Conservation (phyloP, 2,888 invertebrate species). For the Eudemis profundana region DNA sequence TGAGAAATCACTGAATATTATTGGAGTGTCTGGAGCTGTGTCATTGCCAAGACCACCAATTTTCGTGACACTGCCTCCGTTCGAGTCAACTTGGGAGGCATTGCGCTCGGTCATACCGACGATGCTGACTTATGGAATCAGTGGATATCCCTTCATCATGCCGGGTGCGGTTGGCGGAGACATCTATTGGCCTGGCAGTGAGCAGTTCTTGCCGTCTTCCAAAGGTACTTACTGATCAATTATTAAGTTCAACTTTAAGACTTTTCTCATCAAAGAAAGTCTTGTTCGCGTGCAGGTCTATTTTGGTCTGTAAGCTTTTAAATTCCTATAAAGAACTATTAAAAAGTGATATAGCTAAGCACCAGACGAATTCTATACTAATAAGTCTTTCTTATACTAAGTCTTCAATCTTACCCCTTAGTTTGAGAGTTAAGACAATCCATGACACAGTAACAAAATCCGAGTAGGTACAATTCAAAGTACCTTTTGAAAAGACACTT, state of each 20-base stretch:
- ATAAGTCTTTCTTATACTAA: too few species aligned
- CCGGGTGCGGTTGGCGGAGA: conserved; percentile 98
- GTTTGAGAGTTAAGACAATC: too few species aligned
- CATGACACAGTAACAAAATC: too few species aligned
- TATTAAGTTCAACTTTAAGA: too few species aligned
- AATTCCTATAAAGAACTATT: too few species aligned
- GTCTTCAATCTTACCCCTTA: too few species aligned
- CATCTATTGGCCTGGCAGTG: conserved; percentile 86
- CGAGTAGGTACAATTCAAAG: too few species aligned
- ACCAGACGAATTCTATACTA: too few species aligned
- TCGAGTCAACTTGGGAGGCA: conserved; percentile 95
- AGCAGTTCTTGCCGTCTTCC: conserved; percentile 83
- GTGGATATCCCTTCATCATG: conserved; percentile 96
- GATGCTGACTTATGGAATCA: conserved; percentile 93
- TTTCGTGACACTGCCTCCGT: conserved; percentile 93
- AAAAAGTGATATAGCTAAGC: too few species aligned
- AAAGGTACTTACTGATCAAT: conserved; percentile 58
- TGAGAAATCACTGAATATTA: conserved; percentile 87
- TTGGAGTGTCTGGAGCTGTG: conserved; percentile 94
- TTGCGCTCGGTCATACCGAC: conserved; percentile 93
- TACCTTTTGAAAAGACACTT: too few species aligned
- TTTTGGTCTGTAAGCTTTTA: too few species aligned
- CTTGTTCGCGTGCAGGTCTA: not conserved
- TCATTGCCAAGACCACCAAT: conserved; percentile 93
- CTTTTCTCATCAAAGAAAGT: too few species aligned